Percentiles rank a stretch among this genome's conserved stretches.
These are phyloP conservation scores for Ophioderma brevispina DNA, from an alignment of 35 echinoderm and acorn worm species.

Conservation along the genomic window DNA sequence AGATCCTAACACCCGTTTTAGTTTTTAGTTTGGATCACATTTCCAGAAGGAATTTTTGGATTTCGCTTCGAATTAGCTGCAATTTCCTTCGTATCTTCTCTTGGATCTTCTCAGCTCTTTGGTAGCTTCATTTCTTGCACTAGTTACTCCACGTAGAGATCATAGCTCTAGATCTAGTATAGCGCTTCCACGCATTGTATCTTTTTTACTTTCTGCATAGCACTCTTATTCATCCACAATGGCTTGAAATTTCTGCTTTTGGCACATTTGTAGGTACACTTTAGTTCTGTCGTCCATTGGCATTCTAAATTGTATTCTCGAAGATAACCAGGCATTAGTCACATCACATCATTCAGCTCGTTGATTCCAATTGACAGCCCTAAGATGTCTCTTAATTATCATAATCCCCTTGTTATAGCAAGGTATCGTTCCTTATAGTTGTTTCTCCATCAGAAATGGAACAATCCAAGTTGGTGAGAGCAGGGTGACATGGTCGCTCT, in stretches of 20 bases:
- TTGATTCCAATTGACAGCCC: not conserved
- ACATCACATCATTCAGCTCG: not conserved
- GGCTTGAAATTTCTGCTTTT: not conserved
- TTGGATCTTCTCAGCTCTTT: not conserved
- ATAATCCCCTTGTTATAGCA: too few relatives aligned
- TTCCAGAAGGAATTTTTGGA: not conserved
- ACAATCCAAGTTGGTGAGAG: too few relatives aligned
- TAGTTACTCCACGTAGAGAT: not conserved
- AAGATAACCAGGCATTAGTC: not conserved
- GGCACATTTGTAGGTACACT: not conserved
- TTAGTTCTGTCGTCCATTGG: not conserved
- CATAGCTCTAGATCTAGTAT: not conserved
- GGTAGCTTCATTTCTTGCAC: not conserved
- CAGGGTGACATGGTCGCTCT: too few relatives aligned
- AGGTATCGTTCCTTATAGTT: too few relatives aligned
- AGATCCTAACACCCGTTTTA: not conserved
- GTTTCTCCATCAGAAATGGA: too few relatives aligned
- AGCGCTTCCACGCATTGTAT: not conserved
- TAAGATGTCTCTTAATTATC: not conserved
- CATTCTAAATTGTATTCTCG: not conserved
- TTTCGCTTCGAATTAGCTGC: not conserved
- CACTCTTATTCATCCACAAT: not conserved
- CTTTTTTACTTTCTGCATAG: not conserved
- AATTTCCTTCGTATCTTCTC: not conserved
- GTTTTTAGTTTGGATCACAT: not conserved